A percentile compares a stretch with the other conserved stretches of the same genome.
These are phyloP conservation scores for Penaeus chinensis DNA, from an alignment of 1,140 invertebrate species.

Conservation along the genomic window DNA sequence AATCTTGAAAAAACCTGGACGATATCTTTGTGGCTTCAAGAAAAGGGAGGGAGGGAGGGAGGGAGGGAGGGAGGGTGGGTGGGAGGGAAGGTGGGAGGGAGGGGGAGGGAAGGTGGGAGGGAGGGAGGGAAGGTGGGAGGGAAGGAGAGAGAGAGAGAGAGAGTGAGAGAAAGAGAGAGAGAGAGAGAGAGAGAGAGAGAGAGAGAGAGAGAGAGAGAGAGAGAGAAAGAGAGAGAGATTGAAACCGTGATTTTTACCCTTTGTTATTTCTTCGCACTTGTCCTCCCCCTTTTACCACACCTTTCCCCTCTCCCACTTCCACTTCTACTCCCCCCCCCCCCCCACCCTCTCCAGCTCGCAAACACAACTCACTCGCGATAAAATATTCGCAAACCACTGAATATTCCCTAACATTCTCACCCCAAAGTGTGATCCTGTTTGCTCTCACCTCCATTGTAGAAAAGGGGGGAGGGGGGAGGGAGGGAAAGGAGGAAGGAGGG, in stretches of 20 bases:
- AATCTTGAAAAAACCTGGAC: no score
- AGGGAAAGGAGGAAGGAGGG: no score
- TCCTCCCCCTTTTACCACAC: background rate
- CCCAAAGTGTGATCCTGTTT: no score
- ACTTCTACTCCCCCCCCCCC: background rate
- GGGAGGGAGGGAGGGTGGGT: no score
- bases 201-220: background rate
- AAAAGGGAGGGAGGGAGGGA: background rate
- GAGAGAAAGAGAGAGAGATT: constrained; percentile 14
- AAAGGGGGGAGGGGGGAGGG: no score
- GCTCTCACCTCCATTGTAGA: no score
- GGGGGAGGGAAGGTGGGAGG: background rate
- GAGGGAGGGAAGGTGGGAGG: background rate
- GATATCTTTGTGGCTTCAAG: background rate
- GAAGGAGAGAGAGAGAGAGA: background rate
- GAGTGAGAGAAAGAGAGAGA: background rate
- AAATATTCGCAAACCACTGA: no score
- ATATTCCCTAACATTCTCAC: no score
- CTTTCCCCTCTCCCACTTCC: background rate
- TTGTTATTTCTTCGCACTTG: background rate
- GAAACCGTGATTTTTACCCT: background rate
- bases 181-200: background rate
- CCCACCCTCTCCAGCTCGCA: background rate
- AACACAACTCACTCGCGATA: no score
- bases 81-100: background rate